phyloP scores from a whole-genome alignment of 1,140 invertebrate species.

The Holotrichia oblita region DNA sequence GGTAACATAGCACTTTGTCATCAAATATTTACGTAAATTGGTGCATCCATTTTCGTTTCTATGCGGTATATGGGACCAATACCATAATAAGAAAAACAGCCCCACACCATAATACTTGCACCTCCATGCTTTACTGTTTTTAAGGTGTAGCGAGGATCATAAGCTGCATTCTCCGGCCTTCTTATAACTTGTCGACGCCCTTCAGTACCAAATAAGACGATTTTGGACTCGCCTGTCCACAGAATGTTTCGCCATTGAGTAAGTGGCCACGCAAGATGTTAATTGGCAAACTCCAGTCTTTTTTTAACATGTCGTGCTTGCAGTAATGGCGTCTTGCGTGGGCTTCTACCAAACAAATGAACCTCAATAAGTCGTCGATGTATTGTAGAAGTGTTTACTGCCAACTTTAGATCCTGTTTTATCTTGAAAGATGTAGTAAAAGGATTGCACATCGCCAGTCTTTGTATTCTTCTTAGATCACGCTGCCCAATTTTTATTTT shows the following conservation, averaged over 20 bases:
- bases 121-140: background rate
- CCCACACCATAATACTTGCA: background rate
- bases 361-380: background rate
- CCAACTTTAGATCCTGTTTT: background rate
- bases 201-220: constrained; percentile 20
- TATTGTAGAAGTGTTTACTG: background rate
- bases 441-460: background rate
- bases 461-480: background rate
- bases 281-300: background rate
- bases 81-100: background rate
- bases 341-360: constrained; percentile 11
- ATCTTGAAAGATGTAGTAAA: background rate
- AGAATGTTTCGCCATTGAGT: constrained; percentile 33
- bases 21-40: background rate
- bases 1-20: constrained; percentile 32
- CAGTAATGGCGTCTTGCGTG: background rate
- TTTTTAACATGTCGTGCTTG: constrained; percentile 18
- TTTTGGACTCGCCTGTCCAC: background rate
- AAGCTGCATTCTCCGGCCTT: background rate
- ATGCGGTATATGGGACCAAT: background rate
- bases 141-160: background rate
- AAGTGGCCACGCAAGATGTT: background rate
- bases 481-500: background rate
- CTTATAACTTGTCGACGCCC: background rate
- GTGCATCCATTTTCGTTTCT: background rate